A percentile compares a stretch with the other conserved stretches of the same genome.
These are phyloP conservation scores for Phthorimaea operculella DNA, from an alignment of 1,140 invertebrate species.

Conservation along the genomic window DNA sequence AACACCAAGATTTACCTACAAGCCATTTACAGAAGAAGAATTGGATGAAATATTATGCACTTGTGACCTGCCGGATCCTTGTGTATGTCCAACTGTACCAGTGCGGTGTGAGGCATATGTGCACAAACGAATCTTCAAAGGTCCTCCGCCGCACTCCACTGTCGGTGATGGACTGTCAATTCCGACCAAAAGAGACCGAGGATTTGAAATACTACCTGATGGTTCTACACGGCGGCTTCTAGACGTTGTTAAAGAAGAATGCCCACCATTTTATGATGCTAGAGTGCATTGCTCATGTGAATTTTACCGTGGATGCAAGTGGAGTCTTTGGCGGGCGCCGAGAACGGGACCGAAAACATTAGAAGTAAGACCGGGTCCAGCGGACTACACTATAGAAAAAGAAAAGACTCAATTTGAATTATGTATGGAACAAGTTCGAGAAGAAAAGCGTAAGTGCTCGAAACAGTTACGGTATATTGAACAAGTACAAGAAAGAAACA, in stretches of 20 bases:
- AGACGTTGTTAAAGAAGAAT: constrained; percentile 14
- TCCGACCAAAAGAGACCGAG: constrained; percentile 26
- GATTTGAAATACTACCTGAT: constrained; percentile 24
- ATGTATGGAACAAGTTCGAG: constrained; percentile 37
- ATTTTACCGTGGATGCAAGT: constrained; percentile 54
- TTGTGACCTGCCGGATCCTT: constrained; percentile 33
- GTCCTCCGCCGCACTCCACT: constrained; percentile 21
- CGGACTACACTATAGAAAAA: constrained; percentile 32
- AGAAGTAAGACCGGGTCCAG: constrained; percentile 34
- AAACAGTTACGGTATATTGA: constrained; percentile 48
- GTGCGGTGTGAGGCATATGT: constrained; percentile 33
- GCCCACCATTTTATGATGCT: constrained; percentile 40
- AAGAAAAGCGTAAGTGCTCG: constrained; percentile 32
- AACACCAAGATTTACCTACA: constrained; percentile 41
- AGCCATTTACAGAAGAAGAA: constrained; percentile 31
- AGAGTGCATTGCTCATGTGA: constrained; percentile 30
- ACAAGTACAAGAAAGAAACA: constrained; percentile 37
- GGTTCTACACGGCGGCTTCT: constrained; percentile 22
- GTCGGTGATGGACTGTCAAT: constrained; percentile 21
- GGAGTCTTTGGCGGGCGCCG: constrained; percentile 42
- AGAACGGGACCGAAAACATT: constrained; percentile 12
- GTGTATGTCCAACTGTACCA: constrained; percentile 31
- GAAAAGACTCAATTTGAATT: constrained; percentile 18
- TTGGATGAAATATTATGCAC: constrained; percentile 37
- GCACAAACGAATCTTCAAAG: constrained; percentile 37